Percentiles rank a stretch among this genome's conserved stretches.
Evolutionary conservation across 2,113 vertebrate species (phyloP).

Genomic region (Oncorhynchus kisutch): DNA sequence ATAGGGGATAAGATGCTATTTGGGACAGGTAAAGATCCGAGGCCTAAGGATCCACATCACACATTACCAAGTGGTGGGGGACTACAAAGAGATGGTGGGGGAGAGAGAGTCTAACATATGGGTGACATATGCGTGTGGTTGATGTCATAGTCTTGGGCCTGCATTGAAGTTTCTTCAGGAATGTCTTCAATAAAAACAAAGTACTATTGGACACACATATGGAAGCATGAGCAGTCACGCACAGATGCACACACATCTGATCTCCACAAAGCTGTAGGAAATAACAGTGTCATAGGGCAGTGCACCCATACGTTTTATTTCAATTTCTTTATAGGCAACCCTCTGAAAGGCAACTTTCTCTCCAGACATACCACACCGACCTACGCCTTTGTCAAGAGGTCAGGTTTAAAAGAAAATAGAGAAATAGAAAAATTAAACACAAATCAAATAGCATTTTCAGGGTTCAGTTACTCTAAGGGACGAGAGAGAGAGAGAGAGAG

Average conservation of each 20-base stretch:
- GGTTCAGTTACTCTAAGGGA: constrained; percentile 37
- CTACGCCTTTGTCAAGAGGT: constrained; percentile 47
- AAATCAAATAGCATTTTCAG: constrained; percentile 51
- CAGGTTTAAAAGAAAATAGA: constrained; percentile 50
- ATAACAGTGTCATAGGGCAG: background rate
- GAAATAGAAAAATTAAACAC: constrained; percentile 54
- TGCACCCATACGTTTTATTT: constrained; percentile 33
- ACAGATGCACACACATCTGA: background rate
- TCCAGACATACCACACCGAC: constrained; percentile 15
- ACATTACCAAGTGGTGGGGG: too few species aligned
- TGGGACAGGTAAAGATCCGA: too few species aligned
- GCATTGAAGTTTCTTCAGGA: background rate
- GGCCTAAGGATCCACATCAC: too few species aligned
- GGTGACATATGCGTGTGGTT: background rate
- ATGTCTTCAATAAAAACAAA: constrained; percentile 7
- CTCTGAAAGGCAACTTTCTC: constrained; percentile 3
- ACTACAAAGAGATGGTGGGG: too few species aligned
- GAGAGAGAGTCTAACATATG: too few species aligned
- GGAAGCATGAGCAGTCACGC: too few species aligned
- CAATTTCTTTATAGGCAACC: background rate
- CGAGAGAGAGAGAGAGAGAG: background rate
- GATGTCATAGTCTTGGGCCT: background rate
- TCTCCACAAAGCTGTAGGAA: background rate
- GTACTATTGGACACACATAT: background rate
- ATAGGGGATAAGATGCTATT: too few species aligned